A percentile compares a stretch with the other conserved stretches of the same genome.
Evolutionary conservation across 2,797 vertebrate species (phyloP).

Genomic region (Distichodus sexfasciatus): DNA sequence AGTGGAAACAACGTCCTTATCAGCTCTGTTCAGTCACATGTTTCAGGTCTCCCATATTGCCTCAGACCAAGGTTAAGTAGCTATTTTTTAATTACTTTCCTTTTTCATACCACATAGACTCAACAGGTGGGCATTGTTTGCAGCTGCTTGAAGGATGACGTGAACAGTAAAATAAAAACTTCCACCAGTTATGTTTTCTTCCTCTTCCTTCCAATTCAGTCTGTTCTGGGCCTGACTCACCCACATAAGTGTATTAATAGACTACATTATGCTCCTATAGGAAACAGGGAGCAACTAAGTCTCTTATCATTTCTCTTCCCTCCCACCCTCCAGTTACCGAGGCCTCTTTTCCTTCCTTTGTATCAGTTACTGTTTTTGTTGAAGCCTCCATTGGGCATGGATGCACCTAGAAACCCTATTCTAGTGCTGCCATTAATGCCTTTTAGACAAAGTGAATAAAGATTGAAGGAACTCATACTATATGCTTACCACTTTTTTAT

Average conservation of each 20-base stretch:
- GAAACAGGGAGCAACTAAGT: conserved; percentile 23
- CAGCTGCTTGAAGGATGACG: conserved; percentile 38
- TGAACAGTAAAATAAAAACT: conserved; percentile 27
- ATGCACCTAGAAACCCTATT: not conserved
- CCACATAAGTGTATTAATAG: conserved; percentile 38
- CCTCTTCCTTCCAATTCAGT: conserved; percentile 23
- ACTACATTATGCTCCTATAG: conserved; percentile 9
- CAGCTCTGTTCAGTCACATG: not conserved
- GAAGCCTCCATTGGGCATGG: not conserved
- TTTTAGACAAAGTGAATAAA: too few species aligned
- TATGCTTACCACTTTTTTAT: too few species aligned
- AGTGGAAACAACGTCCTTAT: conserved; percentile 38
- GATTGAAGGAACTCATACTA: too few species aligned
- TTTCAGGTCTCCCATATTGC: not conserved
- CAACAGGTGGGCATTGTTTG: conserved; percentile 50
- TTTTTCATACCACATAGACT: not conserved
- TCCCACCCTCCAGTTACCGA: conserved; percentile 27
- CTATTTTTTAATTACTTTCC: conserved; percentile 3
- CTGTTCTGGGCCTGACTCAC: conserved; percentile 30
- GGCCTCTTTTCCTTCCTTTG: conserved; percentile 47
- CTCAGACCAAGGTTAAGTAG: too few species aligned
- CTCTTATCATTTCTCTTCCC: conserved; percentile 16
- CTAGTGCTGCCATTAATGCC: not conserved
- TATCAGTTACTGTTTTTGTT: conserved; percentile 24
- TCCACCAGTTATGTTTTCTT: conserved; percentile 31